Evolutionary conservation across 2,888 invertebrate species (phyloP).

Genomic region (Pediacus dermestoides): DNA sequence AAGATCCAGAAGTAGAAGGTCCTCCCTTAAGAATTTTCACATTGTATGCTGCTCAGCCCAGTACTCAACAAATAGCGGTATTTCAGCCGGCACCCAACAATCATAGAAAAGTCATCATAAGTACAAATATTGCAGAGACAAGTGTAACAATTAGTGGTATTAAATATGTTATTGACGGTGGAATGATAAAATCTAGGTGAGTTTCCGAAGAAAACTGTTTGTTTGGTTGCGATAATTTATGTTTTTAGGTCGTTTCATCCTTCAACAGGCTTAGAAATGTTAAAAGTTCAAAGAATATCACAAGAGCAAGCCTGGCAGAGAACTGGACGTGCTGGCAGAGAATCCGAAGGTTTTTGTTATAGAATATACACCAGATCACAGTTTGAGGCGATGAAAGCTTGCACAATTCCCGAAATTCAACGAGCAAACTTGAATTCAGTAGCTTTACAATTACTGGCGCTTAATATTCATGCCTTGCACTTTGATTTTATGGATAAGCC

Average conservation of each 20-base stretch:
- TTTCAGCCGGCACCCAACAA: conserved; percentile 71
- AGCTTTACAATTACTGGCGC: conserved; percentile 76
- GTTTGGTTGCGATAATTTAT: conserved; percentile 1
- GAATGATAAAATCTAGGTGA: conserved; percentile 83
- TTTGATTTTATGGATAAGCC: conserved; percentile 94
- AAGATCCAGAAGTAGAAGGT: conserved; percentile 59
- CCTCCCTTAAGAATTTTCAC: conserved; percentile 76
- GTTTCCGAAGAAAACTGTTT: neutral
- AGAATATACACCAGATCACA: conserved; percentile 78
- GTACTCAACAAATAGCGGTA: conserved; percentile 81
- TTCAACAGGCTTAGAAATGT: conserved; percentile 75
- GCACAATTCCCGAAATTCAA: conserved; percentile 84
- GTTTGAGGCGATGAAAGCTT: conserved; percentile 66
- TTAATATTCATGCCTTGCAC: conserved; percentile 74
- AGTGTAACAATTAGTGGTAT: conserved; percentile 94
- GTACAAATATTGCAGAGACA: conserved; percentile 98
- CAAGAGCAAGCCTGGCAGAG: conserved; percentile 93
- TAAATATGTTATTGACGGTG: conserved; percentile 86
- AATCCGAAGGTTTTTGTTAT: conserved; percentile 81
- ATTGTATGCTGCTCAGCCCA: conserved; percentile 87
- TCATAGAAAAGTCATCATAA: conserved; percentile 84
- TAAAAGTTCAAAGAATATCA: conserved; percentile 78
- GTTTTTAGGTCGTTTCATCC: conserved; percentile 68
- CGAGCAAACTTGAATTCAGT: conserved; percentile 66
- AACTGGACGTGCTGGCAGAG: conserved; percentile 87